These are phyloP conservation scores for Steinernema feltiae DNA, from an alignment of 1,140 invertebrate species.

Conservation along the genomic window DNA sequence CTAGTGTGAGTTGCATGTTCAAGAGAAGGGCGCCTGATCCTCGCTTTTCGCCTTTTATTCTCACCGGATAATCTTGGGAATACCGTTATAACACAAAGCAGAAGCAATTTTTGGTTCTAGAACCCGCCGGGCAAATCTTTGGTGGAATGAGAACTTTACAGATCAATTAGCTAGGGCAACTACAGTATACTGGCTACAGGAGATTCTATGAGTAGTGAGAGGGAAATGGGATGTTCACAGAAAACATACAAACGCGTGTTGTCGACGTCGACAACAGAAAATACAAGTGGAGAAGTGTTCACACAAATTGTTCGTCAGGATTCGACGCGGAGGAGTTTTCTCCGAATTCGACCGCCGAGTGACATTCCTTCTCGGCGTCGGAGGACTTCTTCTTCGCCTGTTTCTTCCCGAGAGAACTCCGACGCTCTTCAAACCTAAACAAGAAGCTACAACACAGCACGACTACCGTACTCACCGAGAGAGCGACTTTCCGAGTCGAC, in stretches of 20 bases:
- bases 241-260: background rate
- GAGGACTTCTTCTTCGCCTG: conserved; percentile 28
- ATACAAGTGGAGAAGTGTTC: background rate
- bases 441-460: background rate
- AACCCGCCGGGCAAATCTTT: background rate
- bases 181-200: background rate
- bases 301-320: background rate
- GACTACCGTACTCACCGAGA: background rate
- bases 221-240: background rate
- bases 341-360: conserved; percentile 29
- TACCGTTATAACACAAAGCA: background rate
- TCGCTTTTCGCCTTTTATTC: too few relatives aligned
- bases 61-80: background rate
- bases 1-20: background rate
- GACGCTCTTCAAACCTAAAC: conserved; percentile 19
- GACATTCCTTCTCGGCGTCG: conserved; percentile 21
- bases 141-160: background rate
- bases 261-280: conserved; percentile 11
- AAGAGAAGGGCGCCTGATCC: too few relatives aligned
- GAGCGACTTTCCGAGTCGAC: conserved; percentile 4
- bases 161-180: background rate
- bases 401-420: conserved; percentile 12
- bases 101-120: background rate
- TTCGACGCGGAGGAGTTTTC: conserved; percentile 31
- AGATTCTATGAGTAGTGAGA: background rate